phyloP scores from a whole-genome alignment of 2,888 invertebrate species.

The Beris morrisii region DNA sequence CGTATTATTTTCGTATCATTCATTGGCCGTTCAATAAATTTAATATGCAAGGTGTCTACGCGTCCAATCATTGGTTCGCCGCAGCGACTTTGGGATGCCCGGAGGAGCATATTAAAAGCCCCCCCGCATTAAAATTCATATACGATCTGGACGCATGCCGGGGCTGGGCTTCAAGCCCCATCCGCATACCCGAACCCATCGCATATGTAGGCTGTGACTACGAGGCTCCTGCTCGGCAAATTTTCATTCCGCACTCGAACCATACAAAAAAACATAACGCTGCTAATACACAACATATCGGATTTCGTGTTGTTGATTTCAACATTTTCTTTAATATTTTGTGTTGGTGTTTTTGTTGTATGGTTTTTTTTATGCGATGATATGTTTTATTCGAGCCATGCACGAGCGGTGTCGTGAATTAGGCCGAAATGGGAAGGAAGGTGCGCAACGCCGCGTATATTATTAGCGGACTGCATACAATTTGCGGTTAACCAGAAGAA shows the following conservation, averaged over 20 bases:
- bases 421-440: neutral
- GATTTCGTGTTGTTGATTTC: conserved; percentile 27
- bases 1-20: no score
- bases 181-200: neutral
- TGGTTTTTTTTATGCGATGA: no score
- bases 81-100: conserved; percentile 24
- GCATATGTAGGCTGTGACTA: neutral
- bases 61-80: conserved; percentile 22
- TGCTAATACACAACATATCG: conserved; percentile 8
- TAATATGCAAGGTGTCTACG: conserved; percentile 21
- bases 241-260: no score
- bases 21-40: no score
- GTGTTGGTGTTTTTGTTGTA: no score
- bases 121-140: conserved; percentile 33
- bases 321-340: neutral
- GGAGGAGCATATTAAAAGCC: conserved; percentile 25
- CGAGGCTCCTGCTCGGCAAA: no score
- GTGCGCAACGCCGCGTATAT: neutral
- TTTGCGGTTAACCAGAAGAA: conserved; percentile 25
- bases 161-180: conserved; percentile 18
- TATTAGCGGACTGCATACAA: conserved; percentile 1
- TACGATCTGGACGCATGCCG: conserved; percentile 18
- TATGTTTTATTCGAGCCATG: no score
- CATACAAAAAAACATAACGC: no score
- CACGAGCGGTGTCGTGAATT: neutral